Base-by-base conservation (phyloP, 2,888 invertebrate genomes). In the Antitype chi region DNA sequence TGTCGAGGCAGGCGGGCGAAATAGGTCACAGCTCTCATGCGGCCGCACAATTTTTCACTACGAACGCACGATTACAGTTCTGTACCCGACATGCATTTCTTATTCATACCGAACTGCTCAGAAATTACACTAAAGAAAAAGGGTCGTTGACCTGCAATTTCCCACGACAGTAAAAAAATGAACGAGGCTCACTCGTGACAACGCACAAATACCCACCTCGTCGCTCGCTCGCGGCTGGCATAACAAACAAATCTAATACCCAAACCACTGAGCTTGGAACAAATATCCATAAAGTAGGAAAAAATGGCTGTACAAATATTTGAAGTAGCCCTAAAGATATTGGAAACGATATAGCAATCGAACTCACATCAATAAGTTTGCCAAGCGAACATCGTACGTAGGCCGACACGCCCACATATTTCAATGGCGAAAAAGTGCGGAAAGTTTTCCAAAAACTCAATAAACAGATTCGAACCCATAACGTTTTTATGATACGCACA, bases 381-480 rank as follows among this genome's bases (percentile, higher is more conserved):
- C 77, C 43, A 59, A 63, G 59, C 60, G 57, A 55, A 60, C 63
- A 55, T 55, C 53, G 59, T 66, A 57, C 81, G 64, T 62, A 53
- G 15, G 52, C 52, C n/a, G 55, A 70, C 57, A 75, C 75, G 69
- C 72, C 60, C 59, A 69, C 72, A 79, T 74, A 76, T 71, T 75
- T 87, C 66, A 62, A 20, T 78, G n/a, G 68, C 28, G 38, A 74
- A 76, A 79, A 63, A 77, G 62, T 59, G 53, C 76, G 79, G 66
- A 68, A 78, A 79, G 59, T 80, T 88, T 60, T 78, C 74, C 76
- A 82, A 85, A 85, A 89, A 72, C 70, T 76, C 76, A 88, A 87
- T 89, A 88, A 84, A 89, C 82, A 85, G 74, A 84, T 85, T 85
- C 69, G 73, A 84, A 81, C 63, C 78, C 76, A 87, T 88, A 85